phyloP scores from a whole-genome alignment of 2,797 vertebrate species.

The Acrossocheilus wenchowensis region DNA sequence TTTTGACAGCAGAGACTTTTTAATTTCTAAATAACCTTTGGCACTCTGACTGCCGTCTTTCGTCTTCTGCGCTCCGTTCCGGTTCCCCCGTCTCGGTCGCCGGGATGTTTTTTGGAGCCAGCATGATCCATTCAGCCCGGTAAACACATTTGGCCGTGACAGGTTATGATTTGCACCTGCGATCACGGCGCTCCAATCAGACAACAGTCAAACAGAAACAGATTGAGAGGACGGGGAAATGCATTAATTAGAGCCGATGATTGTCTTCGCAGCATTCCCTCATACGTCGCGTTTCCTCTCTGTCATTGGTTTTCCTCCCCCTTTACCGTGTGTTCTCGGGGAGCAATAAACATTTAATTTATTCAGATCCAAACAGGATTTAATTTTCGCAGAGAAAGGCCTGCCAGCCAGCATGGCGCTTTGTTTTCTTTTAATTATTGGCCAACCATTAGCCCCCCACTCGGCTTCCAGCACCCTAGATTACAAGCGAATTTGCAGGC shows the following conservation, averaged over 20 bases:
- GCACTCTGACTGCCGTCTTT: constrained; percentile 60
- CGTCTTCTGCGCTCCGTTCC: constrained; percentile 20
- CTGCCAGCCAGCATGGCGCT: constrained; percentile 54
- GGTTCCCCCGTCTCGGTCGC: constrained; percentile 8
- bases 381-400: constrained; percentile 62
- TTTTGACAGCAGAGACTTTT: constrained; percentile 77
- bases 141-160: constrained; percentile 57
- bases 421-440: constrained; percentile 70
- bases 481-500: constrained; percentile 59
- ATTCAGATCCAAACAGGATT: constrained; percentile 65
- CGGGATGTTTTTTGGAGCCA: neutral
- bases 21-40: constrained; percentile 80
- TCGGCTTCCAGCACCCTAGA: constrained; percentile 55
- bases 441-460: constrained; percentile 61
- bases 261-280: constrained; percentile 55
- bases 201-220: constrained; percentile 57
- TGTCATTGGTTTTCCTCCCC: constrained; percentile 30
- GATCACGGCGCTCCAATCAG: constrained; percentile 57
- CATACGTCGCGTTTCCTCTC: constrained; percentile 58
- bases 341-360: constrained; percentile 67
- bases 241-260: constrained; percentile 62
- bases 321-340: constrained; percentile 35
- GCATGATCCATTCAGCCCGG: constrained; percentile 48
- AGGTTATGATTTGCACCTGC: constrained; percentile 63
- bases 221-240: constrained; percentile 60